Evolutionary conservation across 2,797 vertebrate genomes (phyloP), one percentile per base, ranked within the genome.

Genomic region (Myotis findleyi): DNA sequence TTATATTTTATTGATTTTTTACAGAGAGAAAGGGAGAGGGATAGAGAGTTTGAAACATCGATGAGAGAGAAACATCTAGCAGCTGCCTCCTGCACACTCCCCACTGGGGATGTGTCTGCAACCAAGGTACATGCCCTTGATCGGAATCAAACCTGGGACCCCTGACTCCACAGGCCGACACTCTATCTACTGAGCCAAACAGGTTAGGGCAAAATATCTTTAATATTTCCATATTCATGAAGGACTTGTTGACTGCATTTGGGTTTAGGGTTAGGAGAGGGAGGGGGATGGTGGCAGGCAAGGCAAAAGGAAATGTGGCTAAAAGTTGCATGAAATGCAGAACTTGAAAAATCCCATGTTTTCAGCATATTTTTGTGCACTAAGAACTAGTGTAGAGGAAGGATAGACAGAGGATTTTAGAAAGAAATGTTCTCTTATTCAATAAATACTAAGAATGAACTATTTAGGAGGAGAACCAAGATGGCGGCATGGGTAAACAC

Each of bases 201-300:
- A 2, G 33, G 33, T 33, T 33, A 33, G 33, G 33, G 33, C 33
- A 33, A 62, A 69, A 53, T 84, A 69, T 23, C 23, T 88, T 75
- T 57, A 38, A 36, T 30, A 47, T 57, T 8, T 3, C 21, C 33
- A 6, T 53, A 30, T 36, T 64, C 77, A 47, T 3, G 4, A 75
- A 68, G 33, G 33, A 30, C 27, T 30, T 68, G 38, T 44, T 51
- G 17, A 18, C 41, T 62, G 36, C 30, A 51, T 87, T 41, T 71
- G 14, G 21, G 20, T 13, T 77, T 36, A n/a, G n/a, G 49, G n/a
- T 55, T 9, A 5, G 5, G 9, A 9, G 13, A 1, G 1, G 1
- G 33, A 3, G 10, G 27, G 21, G 38, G 14, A 47, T 36, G 21
- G n/a, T 55, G 7, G 25, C 64, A 71, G 33, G 7, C 21, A n/a